phyloP scores from a whole-genome alignment of 2,888 invertebrate genomes.

The Podotricha telesiphe region DNA sequence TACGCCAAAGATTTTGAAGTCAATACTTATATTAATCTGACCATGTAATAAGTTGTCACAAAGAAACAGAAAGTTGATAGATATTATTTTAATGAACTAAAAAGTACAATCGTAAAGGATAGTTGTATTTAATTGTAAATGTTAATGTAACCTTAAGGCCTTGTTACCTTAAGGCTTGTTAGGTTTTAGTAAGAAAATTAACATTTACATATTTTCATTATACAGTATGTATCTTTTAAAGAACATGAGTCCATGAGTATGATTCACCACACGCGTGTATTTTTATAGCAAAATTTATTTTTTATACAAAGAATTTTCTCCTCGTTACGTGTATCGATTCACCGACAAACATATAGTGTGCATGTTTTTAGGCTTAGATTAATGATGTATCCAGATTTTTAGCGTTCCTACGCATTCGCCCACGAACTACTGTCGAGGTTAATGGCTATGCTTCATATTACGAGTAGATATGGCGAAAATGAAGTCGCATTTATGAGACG shows the following conservation, averaged over 20 bases:
- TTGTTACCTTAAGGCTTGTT: too few relatives aligned
- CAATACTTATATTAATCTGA: too few relatives aligned
- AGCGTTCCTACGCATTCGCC: slow-evolving; percentile 63
- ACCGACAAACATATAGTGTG: slow-evolving; percentile 39
- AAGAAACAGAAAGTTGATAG: too few relatives aligned
- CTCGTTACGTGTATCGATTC: slow-evolving; percentile 6
- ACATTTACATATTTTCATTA: not conserved
- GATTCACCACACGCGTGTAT: not conserved
- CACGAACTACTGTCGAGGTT: slow-evolving; percentile 54
- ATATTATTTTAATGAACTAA: too few relatives aligned
- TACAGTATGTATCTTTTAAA: not conserved
- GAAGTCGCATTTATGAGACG: too few relatives aligned
- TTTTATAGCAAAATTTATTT: slow-evolving; percentile 10
- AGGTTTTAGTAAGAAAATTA: too few relatives aligned
- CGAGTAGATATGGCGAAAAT: too few relatives aligned
- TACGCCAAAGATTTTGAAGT: too few relatives aligned
- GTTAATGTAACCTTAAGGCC: too few relatives aligned
- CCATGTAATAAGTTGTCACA: too few relatives aligned
- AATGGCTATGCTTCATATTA: slow-evolving; percentile 46
- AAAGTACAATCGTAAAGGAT: too few relatives aligned
- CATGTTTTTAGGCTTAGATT: slow-evolving; percentile 52
- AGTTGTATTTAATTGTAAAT: too few relatives aligned
- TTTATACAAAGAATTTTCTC: slow-evolving; percentile 19
- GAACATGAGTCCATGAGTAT: not conserved
- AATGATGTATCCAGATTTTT: slow-evolving; percentile 57